Evolutionary conservation across 2,888 invertebrate genomes (phyloP), one percentile per base, ranked within the genome.

Genomic region (Cataglyphis livida): DNA sequence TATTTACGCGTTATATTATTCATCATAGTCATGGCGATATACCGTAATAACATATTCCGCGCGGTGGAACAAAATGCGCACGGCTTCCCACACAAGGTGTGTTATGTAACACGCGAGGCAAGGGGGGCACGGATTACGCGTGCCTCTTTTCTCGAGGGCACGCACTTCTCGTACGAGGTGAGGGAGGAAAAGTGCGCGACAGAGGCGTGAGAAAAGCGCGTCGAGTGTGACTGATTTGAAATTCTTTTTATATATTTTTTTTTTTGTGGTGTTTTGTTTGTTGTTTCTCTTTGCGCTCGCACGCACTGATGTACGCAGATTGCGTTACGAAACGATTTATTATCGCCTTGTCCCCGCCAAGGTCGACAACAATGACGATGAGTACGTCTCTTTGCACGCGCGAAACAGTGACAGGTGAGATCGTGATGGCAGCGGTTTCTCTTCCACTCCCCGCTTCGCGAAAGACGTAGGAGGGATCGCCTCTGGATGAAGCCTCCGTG

Each of bases 281-380:
- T 66, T 38, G 73, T 51, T 59, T 57, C 51, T 51, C 61, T 73
- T 12, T 32, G 10, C 76, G 68, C 51, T 51, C n/a, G 41, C 66
- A 79, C 81, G 82, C 81, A 84, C 62, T 9, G 71, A 62, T 78
- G 70, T 71, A 84, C 78, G 82, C 76, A 57, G 83, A 87, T 87
- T 84, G 84, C 83, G 84, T 89, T 91, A 89, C 89, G 88, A 90
- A 91, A 90, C 90, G 84, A 90, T 92, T 90, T 90, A 88, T 92
- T 90, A 89, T 87, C 88, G 84, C 88, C 84, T 87, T 88, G 88
- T 74, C 82, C 71, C 59, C 84, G 71, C 32, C 88, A 91, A 92
- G 92, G 91, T 81, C 84, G 79, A 15, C 79, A 44, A 81, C 75
- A 79, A 81, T 73, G 64, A 82, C 68, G 59, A 74, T 35, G 44